Percentiles rank a stretch among this genome's conserved stretches.
Evolutionary conservation across 2,113 vertebrate genomes (phyloP).

Genomic region (Rostratula benghalensis): DNA sequence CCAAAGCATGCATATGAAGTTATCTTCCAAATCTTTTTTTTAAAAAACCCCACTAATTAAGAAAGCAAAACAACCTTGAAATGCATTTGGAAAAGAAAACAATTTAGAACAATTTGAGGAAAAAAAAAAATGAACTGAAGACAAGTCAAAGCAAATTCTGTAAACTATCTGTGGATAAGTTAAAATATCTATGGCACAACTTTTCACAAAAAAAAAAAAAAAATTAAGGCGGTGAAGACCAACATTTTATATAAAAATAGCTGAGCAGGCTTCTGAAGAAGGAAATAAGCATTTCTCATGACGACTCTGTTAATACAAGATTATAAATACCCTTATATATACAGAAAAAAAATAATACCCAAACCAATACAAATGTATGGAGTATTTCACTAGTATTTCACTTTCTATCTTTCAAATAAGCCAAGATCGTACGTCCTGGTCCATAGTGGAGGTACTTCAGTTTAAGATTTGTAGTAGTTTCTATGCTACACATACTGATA

Average conservation of each 20-base stretch:
- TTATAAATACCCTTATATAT: constrained; percentile 72
- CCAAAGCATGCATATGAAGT: constrained; percentile 34
- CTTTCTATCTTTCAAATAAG: not conserved
- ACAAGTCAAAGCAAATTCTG: constrained; percentile 15
- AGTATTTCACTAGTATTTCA: not conserved
- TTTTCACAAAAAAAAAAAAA: constrained; percentile 42
- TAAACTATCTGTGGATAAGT: constrained; percentile 36
- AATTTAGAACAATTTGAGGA: not conserved
- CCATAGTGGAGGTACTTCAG: constrained; percentile 62
- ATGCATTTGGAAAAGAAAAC: not conserved
- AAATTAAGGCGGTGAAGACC: constrained; percentile 62
- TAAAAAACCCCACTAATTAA: not conserved
- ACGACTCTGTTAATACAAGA: constrained; percentile 56
- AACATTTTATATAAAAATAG: constrained; percentile 70
- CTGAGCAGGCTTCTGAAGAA: constrained; percentile 61
- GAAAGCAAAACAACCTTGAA: not conserved
- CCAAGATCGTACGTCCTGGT: constrained; percentile 23
- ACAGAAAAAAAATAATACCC: constrained; percentile 38
- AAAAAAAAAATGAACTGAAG: not conserved
- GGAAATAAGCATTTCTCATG: constrained; percentile 48
- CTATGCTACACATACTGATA: constrained; percentile 52
- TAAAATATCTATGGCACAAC: constrained; percentile 57
- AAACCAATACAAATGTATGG: constrained; percentile 4
- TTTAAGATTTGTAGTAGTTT: constrained; percentile 36
- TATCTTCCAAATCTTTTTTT: not conserved